These are phyloP conservation scores for Thereva unica DNA, from an alignment of 2,888 invertebrate species.

Conservation along the genomic window DNA sequence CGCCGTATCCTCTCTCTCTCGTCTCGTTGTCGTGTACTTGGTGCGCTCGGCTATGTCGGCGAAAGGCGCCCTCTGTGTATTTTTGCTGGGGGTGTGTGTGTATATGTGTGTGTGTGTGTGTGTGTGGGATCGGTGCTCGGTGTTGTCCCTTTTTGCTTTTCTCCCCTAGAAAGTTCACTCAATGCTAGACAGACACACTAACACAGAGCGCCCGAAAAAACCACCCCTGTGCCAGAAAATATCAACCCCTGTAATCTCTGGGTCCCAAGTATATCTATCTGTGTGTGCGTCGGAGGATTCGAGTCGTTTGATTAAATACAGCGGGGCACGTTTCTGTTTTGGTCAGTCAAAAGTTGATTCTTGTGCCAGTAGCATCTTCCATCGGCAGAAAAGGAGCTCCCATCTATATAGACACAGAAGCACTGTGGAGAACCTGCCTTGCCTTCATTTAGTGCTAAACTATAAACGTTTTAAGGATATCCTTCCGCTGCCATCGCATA, in stretches of 20 bases:
- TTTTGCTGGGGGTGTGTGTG: too few relatives aligned
- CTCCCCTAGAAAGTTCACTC: not conserved
- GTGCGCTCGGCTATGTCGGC: too few relatives aligned
- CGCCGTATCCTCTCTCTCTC: conserved; percentile 29
- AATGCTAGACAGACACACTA: conserved; percentile 32
- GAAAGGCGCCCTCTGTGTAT: too few relatives aligned
- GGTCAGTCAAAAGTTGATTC: conserved; percentile 60
- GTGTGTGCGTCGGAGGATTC: conserved; percentile 28
- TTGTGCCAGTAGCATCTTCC: conserved; percentile 49
- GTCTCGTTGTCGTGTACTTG: too few relatives aligned
- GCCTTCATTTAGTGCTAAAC: conserved; percentile 11
- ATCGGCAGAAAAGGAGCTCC: conserved; percentile 29
- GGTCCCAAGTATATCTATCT: conserved; percentile 7
- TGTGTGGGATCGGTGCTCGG: conserved; percentile 4
- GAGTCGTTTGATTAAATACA: conserved; percentile 44
- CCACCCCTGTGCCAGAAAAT: conserved; percentile 26
- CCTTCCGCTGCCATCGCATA: too few relatives aligned
- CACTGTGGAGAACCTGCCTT: not conserved
- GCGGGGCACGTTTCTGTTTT: conserved; percentile 59
- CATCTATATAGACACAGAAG: conserved; percentile 12
- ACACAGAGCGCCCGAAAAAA: conserved; percentile 6
- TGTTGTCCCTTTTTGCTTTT: conserved; percentile 8
- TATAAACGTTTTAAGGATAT: too few relatives aligned
- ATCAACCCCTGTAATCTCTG: conserved; percentile 23
- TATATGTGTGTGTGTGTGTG: too few relatives aligned